Base-by-base conservation (phyloP, 1,140 invertebrate species). In the Magallana angulata region DNA sequence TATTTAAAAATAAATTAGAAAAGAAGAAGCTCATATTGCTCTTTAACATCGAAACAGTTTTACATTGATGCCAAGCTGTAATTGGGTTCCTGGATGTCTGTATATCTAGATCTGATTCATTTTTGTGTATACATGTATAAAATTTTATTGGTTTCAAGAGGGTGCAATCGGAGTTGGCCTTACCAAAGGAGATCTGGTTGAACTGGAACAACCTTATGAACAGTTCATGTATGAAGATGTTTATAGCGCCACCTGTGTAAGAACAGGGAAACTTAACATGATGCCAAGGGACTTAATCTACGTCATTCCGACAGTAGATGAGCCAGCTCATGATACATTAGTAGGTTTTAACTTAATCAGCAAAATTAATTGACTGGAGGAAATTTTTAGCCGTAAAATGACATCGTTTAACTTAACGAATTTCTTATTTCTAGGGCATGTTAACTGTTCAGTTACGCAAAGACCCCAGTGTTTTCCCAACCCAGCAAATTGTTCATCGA, bases 231-330 rank as follows among this genome's bases (percentile, higher is more conserved):
- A 90, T 16, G 85, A 84, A 18, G 92, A 93, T 59, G 85, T 88
- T 30, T 86, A 91, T 12, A 89, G 62, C 57, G 93, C 90, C 1
- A 85, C 85, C n/a, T 92, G 91, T 86, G 85, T 87, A 36, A 83
- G 92, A 68, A 92, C 90, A 14, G 87, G 88, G 9, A 88, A 91
- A 68, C 56, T 84, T 3, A 89, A 87, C n/a, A 81, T 87, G 12
- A 88, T 93, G 68, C 93, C 92, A 16, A 82, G 88, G 48, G 91
- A 91, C 71, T 68, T 91, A 2, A 62, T 92, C 1, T 93, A 92
- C 84, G 84, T 92, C 48, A 85, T 93, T 30, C 89, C 90, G 12
- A 89, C 90, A 7, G 84, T 87, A 11, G 85, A 90, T 12, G 84
- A 91, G 83, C 92, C 92, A 6, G 57, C 86, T 24, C 57, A 85